Evolutionary conservation across 1,140 invertebrate species (phyloP).

Genomic region (Carcinoscorpius rotundicauda): DNA sequence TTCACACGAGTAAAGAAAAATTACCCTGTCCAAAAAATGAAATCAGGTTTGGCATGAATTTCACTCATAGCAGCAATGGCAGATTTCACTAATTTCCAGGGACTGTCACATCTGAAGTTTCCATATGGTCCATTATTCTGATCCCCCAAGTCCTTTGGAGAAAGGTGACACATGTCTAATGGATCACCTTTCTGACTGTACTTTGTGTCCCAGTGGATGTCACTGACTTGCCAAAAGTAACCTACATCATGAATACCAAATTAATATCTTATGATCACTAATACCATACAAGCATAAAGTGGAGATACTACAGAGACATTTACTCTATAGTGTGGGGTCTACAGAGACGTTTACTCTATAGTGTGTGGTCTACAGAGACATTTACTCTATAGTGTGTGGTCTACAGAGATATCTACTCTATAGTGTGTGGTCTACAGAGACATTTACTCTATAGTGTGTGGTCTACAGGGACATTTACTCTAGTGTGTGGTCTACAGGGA

Average conservation of each 20-base stretch:
- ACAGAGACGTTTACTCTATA: too few relatives aligned
- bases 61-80: slow-evolving; percentile 67
- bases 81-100: slow-evolving; percentile 68
- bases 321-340: too few relatives aligned
- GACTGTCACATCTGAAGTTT: slow-evolving; percentile 75
- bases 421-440: too few relatives aligned
- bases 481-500: too few relatives aligned
- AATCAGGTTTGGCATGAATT: slow-evolving; percentile 64
- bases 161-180: slow-evolving; percentile 22
- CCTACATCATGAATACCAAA: slow-evolving; percentile 39
- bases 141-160: background rate
- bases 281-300: too few relatives aligned
- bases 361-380: too few relatives aligned
- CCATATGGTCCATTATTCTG: slow-evolving; percentile 48
- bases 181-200: slow-evolving; percentile 56
- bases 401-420: too few relatives aligned
- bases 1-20: slow-evolving; percentile 23
- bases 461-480: too few relatives aligned
- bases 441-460: too few relatives aligned
- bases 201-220: slow-evolving; percentile 71
- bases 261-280: too few relatives aligned
- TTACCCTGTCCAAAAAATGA: slow-evolving; percentile 87
- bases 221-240: slow-evolving; percentile 84
- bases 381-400: too few relatives aligned
- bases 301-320: too few relatives aligned